A percentile compares a stretch with the other conserved stretches of the same genome.
Conservation (phyloP, 2,113 vertebrate genomes). For the Asarcornis scutulata region DNA sequence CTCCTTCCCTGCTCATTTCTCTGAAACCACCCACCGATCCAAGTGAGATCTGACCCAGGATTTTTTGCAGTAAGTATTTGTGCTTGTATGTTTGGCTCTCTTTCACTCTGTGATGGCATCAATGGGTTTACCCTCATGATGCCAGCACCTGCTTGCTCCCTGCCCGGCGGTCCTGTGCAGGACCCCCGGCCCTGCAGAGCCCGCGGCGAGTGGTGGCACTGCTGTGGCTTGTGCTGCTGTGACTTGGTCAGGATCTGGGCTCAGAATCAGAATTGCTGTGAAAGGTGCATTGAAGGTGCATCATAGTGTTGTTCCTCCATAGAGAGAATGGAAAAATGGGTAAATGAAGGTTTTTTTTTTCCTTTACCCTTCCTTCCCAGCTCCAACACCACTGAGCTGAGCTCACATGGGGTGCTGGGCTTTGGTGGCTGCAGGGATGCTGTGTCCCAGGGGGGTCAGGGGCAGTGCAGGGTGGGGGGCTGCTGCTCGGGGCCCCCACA, state of each 20-base stretch:
- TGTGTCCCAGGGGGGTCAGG: too few species aligned
- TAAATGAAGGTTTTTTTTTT: fast-evolving
- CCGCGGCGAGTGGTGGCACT: too few species aligned
- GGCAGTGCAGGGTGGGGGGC: too few species aligned
- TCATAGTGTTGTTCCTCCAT: fast-evolving
- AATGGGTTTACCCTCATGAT: fast-evolving
- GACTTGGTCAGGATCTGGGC: too few species aligned
- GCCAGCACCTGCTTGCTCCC: background rate
- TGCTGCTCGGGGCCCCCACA: too few species aligned
- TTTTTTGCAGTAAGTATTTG: fast-evolving
- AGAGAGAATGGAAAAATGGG: background rate
- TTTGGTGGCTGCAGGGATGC: fast-evolving
- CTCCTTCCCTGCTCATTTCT: fast-evolving
- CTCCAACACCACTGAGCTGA: background rate
- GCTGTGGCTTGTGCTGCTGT: too few species aligned
- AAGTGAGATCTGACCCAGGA: fast-evolving
- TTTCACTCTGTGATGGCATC: fast-evolving
- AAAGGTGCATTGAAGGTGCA: fast-evolving
- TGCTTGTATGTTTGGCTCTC: too few species aligned
- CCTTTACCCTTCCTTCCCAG: background rate
- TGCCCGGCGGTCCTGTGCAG: too few species aligned
- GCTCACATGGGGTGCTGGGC: fast-evolving
- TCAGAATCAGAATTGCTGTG: fast-evolving
- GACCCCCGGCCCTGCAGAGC: background rate
- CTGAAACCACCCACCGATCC: fast-evolving